These are phyloP conservation scores for Acrocephalus scirpaceus DNA, from an alignment of 2,797 vertebrate species.

Conservation along the genomic window DNA sequence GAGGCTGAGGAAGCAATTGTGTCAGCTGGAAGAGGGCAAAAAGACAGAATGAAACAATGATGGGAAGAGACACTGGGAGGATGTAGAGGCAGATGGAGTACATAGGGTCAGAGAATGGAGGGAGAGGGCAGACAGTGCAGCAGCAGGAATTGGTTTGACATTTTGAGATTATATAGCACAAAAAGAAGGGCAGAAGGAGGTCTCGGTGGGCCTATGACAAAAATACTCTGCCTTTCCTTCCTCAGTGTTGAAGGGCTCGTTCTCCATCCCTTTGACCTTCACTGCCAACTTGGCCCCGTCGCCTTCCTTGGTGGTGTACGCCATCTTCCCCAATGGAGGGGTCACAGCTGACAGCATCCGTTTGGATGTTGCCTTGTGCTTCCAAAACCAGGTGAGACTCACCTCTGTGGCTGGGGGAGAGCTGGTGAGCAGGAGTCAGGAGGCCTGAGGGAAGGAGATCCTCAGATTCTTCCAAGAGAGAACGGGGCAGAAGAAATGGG, in stretches of 20 bases:
- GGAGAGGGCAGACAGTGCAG: neutral
- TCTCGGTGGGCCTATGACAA: accelerated
- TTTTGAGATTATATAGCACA: neutral
- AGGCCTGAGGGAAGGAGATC: neutral
- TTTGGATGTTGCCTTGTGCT: slow-evolving; percentile 70
- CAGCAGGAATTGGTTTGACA: neutral
- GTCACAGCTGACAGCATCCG: slow-evolving; percentile 63
- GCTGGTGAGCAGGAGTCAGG: neutral
- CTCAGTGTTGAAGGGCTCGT: slow-evolving; percentile 60
- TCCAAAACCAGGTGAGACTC: slow-evolving; percentile 70
- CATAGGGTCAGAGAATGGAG: neutral
- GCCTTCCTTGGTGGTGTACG: slow-evolving; percentile 61
- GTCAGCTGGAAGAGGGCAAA: neutral
- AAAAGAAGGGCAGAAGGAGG: neutral
- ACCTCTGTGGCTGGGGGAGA: neutral
- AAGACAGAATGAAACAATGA: neutral
- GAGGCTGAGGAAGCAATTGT: neutral
- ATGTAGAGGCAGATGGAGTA: neutral
- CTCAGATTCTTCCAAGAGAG: neutral
- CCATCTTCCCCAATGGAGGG: slow-evolving; percentile 50
- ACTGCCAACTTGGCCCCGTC: slow-evolving; percentile 51
- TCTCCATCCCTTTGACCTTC: slow-evolving; percentile 70
- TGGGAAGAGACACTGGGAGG: neutral
- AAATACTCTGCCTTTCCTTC: neutral
- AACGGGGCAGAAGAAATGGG: neutral